Percentiles rank a stretch among this genome's conserved stretches.
Conservation (phyloP, 2,888 invertebrate genomes). For the Drosophila picticornis region DNA sequence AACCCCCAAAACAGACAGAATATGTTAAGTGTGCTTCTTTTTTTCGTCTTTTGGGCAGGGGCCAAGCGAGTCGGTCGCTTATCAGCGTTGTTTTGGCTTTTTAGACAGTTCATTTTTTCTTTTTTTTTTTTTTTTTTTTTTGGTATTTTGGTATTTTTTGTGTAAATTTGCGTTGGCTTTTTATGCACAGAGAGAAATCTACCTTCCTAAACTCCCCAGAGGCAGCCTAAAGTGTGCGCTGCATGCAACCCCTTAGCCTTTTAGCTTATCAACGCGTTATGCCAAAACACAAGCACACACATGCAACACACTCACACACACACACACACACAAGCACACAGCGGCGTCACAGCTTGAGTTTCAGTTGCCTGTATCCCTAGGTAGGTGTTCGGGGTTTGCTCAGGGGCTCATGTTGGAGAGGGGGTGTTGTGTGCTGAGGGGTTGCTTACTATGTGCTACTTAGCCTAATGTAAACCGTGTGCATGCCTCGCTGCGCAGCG, state of each 20-base stretch:
- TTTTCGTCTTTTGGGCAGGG: slow-evolving; percentile 41
- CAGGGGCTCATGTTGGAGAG: slow-evolving; percentile 21
- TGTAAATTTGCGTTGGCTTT: slow-evolving; percentile 48
- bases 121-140: slow-evolving; percentile 8
- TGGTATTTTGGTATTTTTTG: slow-evolving; percentile 29
- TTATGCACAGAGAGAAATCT: slow-evolving; percentile 31
- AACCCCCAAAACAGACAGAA: slow-evolving; percentile 39
- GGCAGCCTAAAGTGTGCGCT: slow-evolving; percentile 14
- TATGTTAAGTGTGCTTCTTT: slow-evolving; percentile 69
- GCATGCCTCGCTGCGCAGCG: slow-evolving; percentile 75
- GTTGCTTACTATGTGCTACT: slow-evolving; percentile 63
- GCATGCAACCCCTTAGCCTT: slow-evolving; percentile 59
- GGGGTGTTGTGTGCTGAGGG: not conserved
- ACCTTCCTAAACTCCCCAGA: not conserved
- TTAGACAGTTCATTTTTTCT: slow-evolving; percentile 56
- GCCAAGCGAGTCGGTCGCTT: slow-evolving; percentile 61
- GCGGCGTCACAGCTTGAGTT: slow-evolving; percentile 23
- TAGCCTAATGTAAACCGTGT: slow-evolving; percentile 78
- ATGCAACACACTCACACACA: slow-evolving; percentile 9
- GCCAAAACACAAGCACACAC: slow-evolving; percentile 54
- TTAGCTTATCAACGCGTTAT: slow-evolving; percentile 78
- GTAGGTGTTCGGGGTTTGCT: slow-evolving; percentile 44
- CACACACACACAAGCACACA: slow-evolving; percentile 10
- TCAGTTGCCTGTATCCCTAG: slow-evolving; percentile 43
- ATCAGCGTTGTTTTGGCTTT: slow-evolving; percentile 71